phyloP scores from a whole-genome alignment of 2,797 vertebrate species.

The Lutjanus argentimaculatus region DNA sequence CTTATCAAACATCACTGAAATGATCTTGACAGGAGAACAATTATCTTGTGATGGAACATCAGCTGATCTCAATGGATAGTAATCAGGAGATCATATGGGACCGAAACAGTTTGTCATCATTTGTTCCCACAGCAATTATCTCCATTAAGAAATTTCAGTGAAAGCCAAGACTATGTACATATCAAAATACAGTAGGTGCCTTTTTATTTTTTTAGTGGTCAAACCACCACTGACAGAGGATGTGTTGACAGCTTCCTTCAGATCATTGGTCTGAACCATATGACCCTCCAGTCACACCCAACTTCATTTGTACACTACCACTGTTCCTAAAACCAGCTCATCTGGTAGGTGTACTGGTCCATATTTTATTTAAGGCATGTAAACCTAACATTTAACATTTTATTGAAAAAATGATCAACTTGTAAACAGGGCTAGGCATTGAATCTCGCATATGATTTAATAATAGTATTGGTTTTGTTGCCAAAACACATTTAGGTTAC shows the following conservation, averaged over 20 bases:
- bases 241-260: no score
- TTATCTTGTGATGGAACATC: constrained; percentile 46
- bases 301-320: background rate
- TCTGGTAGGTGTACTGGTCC: background rate
- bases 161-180: no score
- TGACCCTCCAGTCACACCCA: background rate
- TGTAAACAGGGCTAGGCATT: background rate
- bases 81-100: constrained; percentile 68
- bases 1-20: background rate
- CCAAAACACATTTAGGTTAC: no score
- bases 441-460: background rate
- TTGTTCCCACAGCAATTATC: constrained; percentile 30
- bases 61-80: constrained; percentile 55
- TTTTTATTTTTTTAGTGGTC: no score
- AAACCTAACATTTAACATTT: background rate
- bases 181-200: no score
- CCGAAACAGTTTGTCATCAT: constrained; percentile 68
- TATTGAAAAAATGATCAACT: background rate
- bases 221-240: no score
- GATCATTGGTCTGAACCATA: no score
- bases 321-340: background rate
- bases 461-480: background rate
- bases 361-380: no score
- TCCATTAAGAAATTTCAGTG: no score
- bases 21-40: no score